A percentile compares a stretch with the other conserved stretches of the same genome.
These are phyloP conservation scores for Cacoxenus indagator DNA, from an alignment of 2,888 invertebrate species.

Conservation along the genomic window DNA sequence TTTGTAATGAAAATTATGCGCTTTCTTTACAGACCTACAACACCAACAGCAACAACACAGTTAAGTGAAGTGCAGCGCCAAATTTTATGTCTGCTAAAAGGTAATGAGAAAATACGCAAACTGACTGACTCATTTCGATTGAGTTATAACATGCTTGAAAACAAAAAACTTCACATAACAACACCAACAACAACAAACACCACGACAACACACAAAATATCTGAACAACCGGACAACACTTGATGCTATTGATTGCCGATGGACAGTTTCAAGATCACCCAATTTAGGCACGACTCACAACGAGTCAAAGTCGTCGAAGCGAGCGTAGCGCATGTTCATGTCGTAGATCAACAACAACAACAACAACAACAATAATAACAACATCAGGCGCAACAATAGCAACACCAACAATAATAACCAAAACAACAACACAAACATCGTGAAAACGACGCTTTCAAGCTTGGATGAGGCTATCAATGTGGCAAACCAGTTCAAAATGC, in stretches of 20 bases:
- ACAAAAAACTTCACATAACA: background rate
- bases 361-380: background rate
- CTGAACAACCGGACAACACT: too few relatives aligned
- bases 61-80: background rate
- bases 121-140: background rate
- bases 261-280: slow-evolving; percentile 35
- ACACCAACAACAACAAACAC: background rate
- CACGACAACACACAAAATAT: background rate
- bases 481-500: slow-evolving; percentile 49
- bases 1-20: background rate
- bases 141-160: background rate
- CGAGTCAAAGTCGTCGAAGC: background rate
- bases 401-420: slow-evolving; percentile 19
- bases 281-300: slow-evolving; percentile 32
- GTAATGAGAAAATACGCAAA: background rate
- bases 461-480: background rate
- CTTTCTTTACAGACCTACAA: background rate
- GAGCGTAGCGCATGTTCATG: background rate
- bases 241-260: background rate
- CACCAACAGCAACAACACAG: background rate
- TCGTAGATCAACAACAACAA: background rate
- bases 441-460: background rate
- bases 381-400: background rate
- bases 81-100: background rate
- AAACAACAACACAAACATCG: background rate